Evolutionary conservation across 2,113 vertebrate species (phyloP).

Genomic region (Synodontis membranacea): DNA sequence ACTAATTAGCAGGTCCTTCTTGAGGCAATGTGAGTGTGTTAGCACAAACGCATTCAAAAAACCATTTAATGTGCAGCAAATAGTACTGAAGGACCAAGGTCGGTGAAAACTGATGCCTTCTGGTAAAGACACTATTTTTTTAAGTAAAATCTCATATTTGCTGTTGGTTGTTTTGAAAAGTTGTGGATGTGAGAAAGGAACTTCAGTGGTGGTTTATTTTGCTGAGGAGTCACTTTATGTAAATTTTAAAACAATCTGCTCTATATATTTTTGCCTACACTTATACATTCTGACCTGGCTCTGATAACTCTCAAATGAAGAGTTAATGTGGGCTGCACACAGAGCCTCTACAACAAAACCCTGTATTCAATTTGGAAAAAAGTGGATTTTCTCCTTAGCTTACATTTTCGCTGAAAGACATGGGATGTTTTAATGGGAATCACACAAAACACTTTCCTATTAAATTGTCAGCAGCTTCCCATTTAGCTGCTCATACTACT

Average conservation of each 20-base stretch:
- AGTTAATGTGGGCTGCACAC: constrained; percentile 11
- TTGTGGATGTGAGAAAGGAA: neutral
- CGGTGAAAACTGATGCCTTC: neutral
- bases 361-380: constrained; percentile 43
- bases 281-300: neutral
- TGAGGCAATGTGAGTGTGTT: neutral
- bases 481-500: constrained; percentile 48
- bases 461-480: constrained; percentile 44
- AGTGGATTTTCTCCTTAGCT: constrained; percentile 46
- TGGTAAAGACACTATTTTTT: neutral
- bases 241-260: neutral
- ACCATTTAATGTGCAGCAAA: neutral
- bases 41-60: neutral
- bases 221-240: neutral
- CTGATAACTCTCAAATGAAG: neutral
- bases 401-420: constrained; percentile 51
- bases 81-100: neutral
- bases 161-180: neutral
- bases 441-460: constrained; percentile 53
- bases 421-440: constrained; percentile 53
- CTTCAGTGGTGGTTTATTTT: neutral
- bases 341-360: constrained; percentile 31
- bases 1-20: neutral
- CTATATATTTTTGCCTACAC: neutral
- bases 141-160: neutral